Evolutionary conservation across 2,797 vertebrate species (phyloP).

Genomic region (Microhierax caerulescens): DNA sequence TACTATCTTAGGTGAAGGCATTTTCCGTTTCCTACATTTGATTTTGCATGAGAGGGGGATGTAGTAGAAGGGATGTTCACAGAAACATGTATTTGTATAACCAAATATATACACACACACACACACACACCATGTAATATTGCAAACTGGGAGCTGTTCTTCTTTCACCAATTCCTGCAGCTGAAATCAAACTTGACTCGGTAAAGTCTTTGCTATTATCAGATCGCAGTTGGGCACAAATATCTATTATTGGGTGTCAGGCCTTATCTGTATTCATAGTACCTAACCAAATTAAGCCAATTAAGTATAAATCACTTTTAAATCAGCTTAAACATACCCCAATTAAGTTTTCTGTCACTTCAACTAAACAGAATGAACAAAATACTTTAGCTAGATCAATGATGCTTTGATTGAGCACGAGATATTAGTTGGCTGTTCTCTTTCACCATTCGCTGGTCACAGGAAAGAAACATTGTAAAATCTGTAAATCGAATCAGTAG

Average conservation of each 20-base stretch:
- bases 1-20: not conserved
- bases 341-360: not conserved
- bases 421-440: not conserved
- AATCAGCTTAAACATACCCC: not conserved
- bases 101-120: not conserved
- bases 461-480: not conserved
- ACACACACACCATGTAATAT: not conserved
- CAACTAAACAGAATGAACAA: not conserved
- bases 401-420: not conserved
- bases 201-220: not conserved
- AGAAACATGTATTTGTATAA: not conserved
- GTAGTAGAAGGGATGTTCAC: not conserved
- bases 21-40: not conserved
- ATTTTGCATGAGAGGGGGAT: not conserved
- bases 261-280: not conserved
- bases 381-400: not conserved
- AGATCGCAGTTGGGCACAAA: not conserved
- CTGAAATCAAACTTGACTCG: not conserved
- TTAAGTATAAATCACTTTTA: not conserved
- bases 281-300: not conserved
- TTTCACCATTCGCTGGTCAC: not conserved
- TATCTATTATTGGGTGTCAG: not conserved
- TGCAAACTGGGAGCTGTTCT: not conserved
- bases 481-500: not conserved
- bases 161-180: not conserved